phyloP scores from a whole-genome alignment of 2,797 vertebrate genomes.

The Babyrousa celebensis region DNA sequence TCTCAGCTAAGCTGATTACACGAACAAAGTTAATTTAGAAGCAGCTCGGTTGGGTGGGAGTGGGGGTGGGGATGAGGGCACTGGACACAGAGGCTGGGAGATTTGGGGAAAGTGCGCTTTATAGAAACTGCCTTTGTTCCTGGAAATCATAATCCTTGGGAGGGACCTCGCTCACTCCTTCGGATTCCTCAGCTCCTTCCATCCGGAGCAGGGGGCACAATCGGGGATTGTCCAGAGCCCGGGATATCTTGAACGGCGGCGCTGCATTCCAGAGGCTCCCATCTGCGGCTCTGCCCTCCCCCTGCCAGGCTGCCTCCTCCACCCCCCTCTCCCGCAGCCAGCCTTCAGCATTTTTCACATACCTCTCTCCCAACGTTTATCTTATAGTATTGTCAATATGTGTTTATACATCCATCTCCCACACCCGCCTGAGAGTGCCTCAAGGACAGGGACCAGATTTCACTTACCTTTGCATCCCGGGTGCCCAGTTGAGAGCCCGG shows the following conservation, averaged over 20 bases:
- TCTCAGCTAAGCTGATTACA: constrained; percentile 78
- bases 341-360: constrained; percentile 80
- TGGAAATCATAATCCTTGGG: constrained; percentile 75
- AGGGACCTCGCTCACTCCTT: constrained; percentile 56
- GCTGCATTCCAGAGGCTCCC: constrained; percentile 57
- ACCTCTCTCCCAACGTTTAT: constrained; percentile 69
- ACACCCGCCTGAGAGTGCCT: neutral
- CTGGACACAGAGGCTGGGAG: constrained; percentile 68
- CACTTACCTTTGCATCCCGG: constrained; percentile 1
- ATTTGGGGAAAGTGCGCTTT: constrained; percentile 52
- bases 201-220: constrained; percentile 74
- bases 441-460: constrained; percentile 39
- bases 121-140: constrained; percentile 81
- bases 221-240: constrained; percentile 61
- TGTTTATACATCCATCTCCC: constrained; percentile 57
- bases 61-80: neutral
- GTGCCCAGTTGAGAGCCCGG: neutral
- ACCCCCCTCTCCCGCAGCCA: neutral
- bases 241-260: neutral
- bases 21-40: constrained; percentile 83
- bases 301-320: neutral
- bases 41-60: neutral
- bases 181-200: constrained; percentile 73
- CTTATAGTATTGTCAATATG: constrained; percentile 24
- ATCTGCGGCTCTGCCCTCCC: neutral